Evolutionary conservation across 2,113 vertebrate genomes (phyloP).

Genomic region (Motacilla alba): DNA sequence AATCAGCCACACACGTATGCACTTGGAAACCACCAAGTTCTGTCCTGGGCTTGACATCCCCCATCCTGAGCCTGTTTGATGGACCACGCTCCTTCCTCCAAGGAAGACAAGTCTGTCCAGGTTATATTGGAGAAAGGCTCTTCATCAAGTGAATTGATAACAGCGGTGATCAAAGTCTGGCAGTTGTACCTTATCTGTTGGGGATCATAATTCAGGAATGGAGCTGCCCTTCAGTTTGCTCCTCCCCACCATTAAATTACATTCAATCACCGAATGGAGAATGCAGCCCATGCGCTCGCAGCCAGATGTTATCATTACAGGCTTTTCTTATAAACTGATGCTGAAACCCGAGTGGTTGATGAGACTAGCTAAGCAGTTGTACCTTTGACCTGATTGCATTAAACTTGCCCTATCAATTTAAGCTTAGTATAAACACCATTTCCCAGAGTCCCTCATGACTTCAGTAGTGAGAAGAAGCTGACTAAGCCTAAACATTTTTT

Average conservation of each 20-base stretch:
- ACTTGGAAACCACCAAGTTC: not conserved
- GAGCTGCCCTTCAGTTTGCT: constrained; percentile 67
- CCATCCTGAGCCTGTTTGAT: not conserved
- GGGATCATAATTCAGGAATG: constrained; percentile 72
- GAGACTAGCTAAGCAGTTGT: constrained; percentile 87
- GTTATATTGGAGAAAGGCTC: constrained; percentile 20
- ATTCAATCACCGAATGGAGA: constrained; percentile 74
- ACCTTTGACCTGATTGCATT: constrained; percentile 86
- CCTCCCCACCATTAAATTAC: constrained; percentile 77
- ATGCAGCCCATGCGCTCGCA: constrained; percentile 69
- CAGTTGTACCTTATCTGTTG: constrained; percentile 69
- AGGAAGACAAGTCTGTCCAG: not conserved
- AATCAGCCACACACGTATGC: not conserved
- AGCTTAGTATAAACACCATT: constrained; percentile 85
- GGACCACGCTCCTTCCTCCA: not conserved
- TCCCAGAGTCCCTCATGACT: constrained; percentile 82
- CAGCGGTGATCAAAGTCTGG: constrained; percentile 67
- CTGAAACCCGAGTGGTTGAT: constrained; percentile 86
- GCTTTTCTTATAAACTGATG: constrained; percentile 80
- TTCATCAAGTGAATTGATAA: constrained; percentile 31
- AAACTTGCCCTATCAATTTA: constrained; percentile 88
- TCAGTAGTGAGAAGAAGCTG: constrained; percentile 80
- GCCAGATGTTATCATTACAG: constrained; percentile 85
- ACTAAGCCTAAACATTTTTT: constrained; percentile 85
- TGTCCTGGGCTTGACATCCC: not conserved